Base-by-base conservation (phyloP, 23 tunicate species). In the Clavelina lepadiformis region DNA sequence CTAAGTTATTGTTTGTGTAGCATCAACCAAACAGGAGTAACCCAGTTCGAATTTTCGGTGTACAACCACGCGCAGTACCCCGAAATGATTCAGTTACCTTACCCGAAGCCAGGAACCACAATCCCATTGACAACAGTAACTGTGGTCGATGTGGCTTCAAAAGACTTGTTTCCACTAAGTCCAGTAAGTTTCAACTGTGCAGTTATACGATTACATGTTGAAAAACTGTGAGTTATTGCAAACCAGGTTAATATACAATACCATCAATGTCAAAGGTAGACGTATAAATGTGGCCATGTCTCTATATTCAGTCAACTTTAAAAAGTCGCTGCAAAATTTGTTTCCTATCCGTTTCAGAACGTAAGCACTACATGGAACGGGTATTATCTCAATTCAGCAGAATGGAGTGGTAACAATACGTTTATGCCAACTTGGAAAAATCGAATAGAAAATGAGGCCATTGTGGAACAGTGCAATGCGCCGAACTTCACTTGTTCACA, bases 51-150 rank as follows among this genome's bases (percentile, higher is more conserved):
- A 29, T 75, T 91, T 34, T 56, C 77, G 8, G 55, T 81, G 13
- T 91, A 57, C 67, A 67, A 63, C 32, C 51, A 54, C 13, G 13
- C 18, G 21, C 81, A 73, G 41, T 88, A 88, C 38, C 96, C 96
- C 1, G 44, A 36, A 5, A 88, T 75, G 73, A 56, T 73, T 15
- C 60, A 61, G 27, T 36, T 80, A n/a, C 96, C 96, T 28, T 88
- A 88, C 58, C 96, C 96, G 0, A 88, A 88, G 53, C 88, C 96
- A 31, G 87, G 82, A 23, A 88, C 82, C 0, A 76, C 76, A 24
- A 73, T 88, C 34, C 96, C 96, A 7, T 11, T 26, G 13, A 80
- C 79, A 15, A 28, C 59, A 18, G 36, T 74, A 0, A 45, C 19
- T 29, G 56, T 88, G n/a, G 68, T 61, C 28, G 41, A 56, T 20